phyloP scores from a whole-genome alignment of 2,113 vertebrate genomes.

The Oplegnathus fasciatus region DNA sequence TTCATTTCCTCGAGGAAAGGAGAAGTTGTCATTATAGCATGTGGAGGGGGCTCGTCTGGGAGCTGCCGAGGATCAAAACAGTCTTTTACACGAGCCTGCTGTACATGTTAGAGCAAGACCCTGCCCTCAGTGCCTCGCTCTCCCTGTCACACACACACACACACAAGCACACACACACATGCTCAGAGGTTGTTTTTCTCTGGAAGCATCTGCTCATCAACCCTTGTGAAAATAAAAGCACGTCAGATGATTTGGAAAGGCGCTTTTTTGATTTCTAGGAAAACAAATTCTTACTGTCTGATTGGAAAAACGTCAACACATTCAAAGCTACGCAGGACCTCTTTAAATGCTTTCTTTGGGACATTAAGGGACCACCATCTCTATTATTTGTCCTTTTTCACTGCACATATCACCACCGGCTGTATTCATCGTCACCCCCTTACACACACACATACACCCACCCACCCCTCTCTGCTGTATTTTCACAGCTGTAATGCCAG shows the following conservation, averaged over 20 bases:
- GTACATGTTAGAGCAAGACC: slow-evolving; percentile 75
- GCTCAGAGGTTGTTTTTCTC: slow-evolving; percentile 60
- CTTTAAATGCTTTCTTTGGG: slow-evolving; percentile 1
- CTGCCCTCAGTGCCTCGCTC: slow-evolving; percentile 55
- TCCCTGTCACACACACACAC: slow-evolving; percentile 28
- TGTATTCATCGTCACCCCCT: slow-evolving; percentile 41
- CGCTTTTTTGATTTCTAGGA: slow-evolving; percentile 7
- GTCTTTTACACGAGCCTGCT: slow-evolving; percentile 68
- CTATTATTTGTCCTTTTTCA: slow-evolving; percentile 47
- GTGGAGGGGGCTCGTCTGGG: slow-evolving; percentile 71
- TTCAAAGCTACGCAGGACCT: neutral
- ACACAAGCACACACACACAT: slow-evolving; percentile 18
- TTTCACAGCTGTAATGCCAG: slow-evolving; percentile 61
- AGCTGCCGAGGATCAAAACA: slow-evolving; percentile 75
- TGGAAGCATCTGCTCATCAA: slow-evolving; percentile 29
- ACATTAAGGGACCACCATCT: slow-evolving; percentile 10
- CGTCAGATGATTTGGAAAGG: neutral
- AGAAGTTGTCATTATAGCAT: slow-evolving; percentile 80
- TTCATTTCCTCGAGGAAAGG: slow-evolving; percentile 72
- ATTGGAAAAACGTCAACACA: neutral
- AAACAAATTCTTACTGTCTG: neutral
- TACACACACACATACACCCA: neutral
- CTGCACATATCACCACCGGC: slow-evolving; percentile 21
- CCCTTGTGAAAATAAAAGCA: slow-evolving; percentile 35
- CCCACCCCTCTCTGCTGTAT: slow-evolving; percentile 37